Evolutionary conservation across 2,888 invertebrate species (phyloP).

Genomic region (Cantharis rustica): DNA sequence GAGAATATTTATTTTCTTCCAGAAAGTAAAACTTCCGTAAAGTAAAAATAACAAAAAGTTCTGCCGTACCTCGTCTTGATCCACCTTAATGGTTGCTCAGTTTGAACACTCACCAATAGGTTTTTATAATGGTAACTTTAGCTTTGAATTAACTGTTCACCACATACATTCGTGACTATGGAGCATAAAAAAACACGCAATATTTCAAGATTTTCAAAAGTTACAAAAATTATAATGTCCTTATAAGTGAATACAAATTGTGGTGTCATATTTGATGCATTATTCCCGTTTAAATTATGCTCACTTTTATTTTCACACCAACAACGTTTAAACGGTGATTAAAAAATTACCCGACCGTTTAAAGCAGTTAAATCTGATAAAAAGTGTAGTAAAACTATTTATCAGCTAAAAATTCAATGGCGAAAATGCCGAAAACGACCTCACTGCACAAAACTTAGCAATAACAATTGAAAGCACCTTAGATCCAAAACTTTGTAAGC

Average conservation of each 20-base stretch:
- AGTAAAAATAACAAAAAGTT: background rate
- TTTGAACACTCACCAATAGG: background rate
- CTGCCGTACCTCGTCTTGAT: background rate
- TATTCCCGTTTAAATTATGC: background rate
- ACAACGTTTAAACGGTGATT: background rate
- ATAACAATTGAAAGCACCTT: background rate
- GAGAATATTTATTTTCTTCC: background rate
- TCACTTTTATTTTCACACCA: background rate
- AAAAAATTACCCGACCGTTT: background rate
- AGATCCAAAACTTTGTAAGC: background rate
- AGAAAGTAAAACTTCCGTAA: background rate
- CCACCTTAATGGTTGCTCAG: background rate
- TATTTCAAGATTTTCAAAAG: background rate
- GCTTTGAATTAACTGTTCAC: background rate
- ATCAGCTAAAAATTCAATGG: background rate
- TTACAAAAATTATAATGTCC: conserved; percentile 2
- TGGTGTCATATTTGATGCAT: conserved; percentile 1
- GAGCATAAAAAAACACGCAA: background rate
- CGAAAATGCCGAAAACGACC: background rate
- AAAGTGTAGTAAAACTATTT: background rate
- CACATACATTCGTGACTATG: background rate
- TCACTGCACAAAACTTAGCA: background rate
- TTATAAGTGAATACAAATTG: conserved; percentile 3
- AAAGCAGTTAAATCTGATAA: background rate
- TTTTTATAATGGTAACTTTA: background rate